phyloP scores from a whole-genome alignment of 2,888 invertebrate genomes.

The Aphodius granarius region DNA sequence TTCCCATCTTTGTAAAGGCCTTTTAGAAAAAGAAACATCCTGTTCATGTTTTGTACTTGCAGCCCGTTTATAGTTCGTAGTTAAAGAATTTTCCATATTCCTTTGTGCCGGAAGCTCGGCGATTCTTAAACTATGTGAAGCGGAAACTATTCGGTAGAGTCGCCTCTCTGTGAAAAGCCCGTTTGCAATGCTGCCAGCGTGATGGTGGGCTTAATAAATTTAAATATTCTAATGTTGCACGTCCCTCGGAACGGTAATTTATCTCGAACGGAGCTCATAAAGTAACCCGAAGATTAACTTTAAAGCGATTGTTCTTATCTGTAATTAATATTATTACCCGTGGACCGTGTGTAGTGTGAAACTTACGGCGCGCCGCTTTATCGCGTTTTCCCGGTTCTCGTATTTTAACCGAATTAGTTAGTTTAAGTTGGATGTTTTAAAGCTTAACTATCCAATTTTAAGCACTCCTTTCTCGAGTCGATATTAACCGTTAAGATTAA shows the following conservation, averaged over 20 bases:
- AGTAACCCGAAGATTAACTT: conserved; percentile 7
- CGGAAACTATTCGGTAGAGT: neutral
- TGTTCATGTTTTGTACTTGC: no score
- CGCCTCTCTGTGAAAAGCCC: neutral
- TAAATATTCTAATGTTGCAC: neutral
- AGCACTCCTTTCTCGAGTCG: neutral
- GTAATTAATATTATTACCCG: conserved; percentile 8
- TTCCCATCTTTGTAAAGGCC: neutral
- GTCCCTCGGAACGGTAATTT: neutral
- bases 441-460: neutral
- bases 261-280: conserved; percentile 1
- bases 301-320: conserved; percentile 8
- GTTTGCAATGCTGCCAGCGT: neutral
- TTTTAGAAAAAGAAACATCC: neutral
- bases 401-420: neutral
- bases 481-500: no score
- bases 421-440: neutral
- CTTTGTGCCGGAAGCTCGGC: neutral
- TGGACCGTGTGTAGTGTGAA: conserved; percentile 9
- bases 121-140: neutral
- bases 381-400: neutral
- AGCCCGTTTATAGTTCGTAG: neutral
- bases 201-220: neutral
- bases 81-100: neutral
- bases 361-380: neutral